Conservation (phyloP, 2,797 vertebrate genomes). For the Psittacula echo region DNA sequence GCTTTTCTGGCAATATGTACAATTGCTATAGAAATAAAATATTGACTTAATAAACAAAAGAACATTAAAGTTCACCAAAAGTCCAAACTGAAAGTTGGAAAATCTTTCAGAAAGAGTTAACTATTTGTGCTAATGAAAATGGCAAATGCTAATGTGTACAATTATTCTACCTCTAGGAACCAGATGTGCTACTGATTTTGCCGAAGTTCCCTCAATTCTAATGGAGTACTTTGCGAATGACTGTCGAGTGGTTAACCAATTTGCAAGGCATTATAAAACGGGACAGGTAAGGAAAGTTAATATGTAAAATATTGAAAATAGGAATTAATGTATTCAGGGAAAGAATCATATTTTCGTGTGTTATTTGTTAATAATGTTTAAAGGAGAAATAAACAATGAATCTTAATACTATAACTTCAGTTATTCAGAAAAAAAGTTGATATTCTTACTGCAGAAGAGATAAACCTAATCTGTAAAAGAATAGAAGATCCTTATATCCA, state of each 20-base stretch:
- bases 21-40: slow-evolving; percentile 75
- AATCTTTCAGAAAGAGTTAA: slow-evolving; percentile 37
- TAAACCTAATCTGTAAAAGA: not conserved
- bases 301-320: not conserved
- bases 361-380: not conserved
- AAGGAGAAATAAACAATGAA: not conserved
- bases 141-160: not conserved
- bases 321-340: not conserved
- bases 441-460: not conserved
- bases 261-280: slow-evolving; percentile 95
- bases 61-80: slow-evolving; percentile 70
- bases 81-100: slow-evolving; percentile 63
- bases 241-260: slow-evolving; percentile 93
- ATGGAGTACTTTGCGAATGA: slow-evolving; percentile 99
- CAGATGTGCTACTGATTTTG: slow-evolving; percentile 96
- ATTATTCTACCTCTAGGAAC: slow-evolving; percentile 83
- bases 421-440: not conserved
- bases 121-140: slow-evolving; percentile 47
- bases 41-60: slow-evolving; percentile 73
- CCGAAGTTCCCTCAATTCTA: slow-evolving; percentile 96
- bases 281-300: slow-evolving; percentile 87
- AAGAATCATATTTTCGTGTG: not conserved
- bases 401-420: not conserved
- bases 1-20: slow-evolving; percentile 71
- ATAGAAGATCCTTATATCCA: not conserved